Conservation (phyloP, 2,888 invertebrate genomes). For the Drosophila nigricruria region DNA sequence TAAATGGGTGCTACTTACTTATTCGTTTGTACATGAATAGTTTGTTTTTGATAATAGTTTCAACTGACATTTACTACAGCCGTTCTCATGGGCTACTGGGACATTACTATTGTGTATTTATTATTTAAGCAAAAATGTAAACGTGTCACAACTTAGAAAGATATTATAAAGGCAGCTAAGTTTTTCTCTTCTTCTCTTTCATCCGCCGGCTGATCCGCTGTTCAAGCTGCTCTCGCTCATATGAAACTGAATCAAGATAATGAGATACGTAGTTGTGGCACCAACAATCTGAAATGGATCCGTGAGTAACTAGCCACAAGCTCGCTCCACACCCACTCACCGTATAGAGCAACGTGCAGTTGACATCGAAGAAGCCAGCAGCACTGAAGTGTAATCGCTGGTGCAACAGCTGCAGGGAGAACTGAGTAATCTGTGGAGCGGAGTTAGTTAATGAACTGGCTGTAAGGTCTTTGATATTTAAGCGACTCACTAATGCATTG, state of each 20-base stretch:
- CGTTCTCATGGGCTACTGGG: conserved; percentile 29
- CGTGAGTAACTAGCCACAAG: not conserved
- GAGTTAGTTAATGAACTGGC: not conserved
- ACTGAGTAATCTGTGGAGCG: conserved; percentile 84
- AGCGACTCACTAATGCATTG: conserved; percentile 83
- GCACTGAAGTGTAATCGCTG: conserved; percentile 86
- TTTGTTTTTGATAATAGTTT: conserved; percentile 16
- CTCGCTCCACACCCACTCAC: conserved; percentile 65
- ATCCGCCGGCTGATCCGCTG: conserved; percentile 1
- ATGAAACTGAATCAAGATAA: conserved; percentile 86
- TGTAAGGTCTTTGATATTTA: too few species aligned
- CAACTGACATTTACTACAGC: conserved; percentile 12
- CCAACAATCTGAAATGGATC: conserved; percentile 83
- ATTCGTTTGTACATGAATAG: conserved; percentile 27
- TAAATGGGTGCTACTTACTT: conserved; percentile 21
- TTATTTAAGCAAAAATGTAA: not conserved
- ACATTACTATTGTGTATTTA: conserved; percentile 1
- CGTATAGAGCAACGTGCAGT: conserved; percentile 85
- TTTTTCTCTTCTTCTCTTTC: not conserved
- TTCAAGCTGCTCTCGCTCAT: conserved; percentile 71
- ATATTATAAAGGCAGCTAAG: not conserved
- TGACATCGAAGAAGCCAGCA: conserved; percentile 86
- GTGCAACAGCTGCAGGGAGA: conserved; percentile 86
- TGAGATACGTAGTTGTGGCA: conserved; percentile 85
- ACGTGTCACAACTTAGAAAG: not conserved